Evolutionary conservation across 2,113 vertebrate species (phyloP).

Genomic region (Thinocorus orbignyianus): DNA sequence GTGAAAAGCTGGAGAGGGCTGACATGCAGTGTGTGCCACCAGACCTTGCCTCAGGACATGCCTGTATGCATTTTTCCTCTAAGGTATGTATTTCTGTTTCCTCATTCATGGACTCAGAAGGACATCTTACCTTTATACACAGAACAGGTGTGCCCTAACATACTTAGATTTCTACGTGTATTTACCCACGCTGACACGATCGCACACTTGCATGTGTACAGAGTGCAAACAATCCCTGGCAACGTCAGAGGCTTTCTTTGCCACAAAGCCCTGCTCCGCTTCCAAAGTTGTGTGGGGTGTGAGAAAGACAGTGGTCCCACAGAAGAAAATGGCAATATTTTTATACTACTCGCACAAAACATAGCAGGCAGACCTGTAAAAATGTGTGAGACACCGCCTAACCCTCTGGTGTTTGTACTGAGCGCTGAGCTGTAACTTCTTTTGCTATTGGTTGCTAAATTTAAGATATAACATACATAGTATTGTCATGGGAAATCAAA

Average conservation of each 20-base stretch:
- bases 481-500: not conserved
- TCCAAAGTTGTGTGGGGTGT: fast-evolving
- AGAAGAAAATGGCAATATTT: not conserved
- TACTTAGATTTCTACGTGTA: not conserved
- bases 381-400: not conserved
- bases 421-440: not conserved
- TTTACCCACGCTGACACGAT: not conserved
- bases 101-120: not conserved
- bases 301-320: not conserved
- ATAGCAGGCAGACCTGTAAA: not conserved
- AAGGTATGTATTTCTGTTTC: not conserved
- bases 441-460: not conserved
- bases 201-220: not conserved
- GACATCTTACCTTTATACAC: not conserved
- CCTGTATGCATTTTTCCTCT: not conserved
- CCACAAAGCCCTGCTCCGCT: not conserved
- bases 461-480: not conserved
- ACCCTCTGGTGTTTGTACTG: not conserved
- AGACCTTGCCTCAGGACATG: not conserved
- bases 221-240: not conserved
- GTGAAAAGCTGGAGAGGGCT: not conserved
- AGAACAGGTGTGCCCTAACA: fast-evolving
- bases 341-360: not conserved
- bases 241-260: not conserved
- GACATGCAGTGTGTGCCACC: fast-evolving